Evolutionary conservation across 2,797 vertebrate genomes (phyloP), one percentile per base, ranked within the genome.

Genomic region (Sylvia borin): DNA sequence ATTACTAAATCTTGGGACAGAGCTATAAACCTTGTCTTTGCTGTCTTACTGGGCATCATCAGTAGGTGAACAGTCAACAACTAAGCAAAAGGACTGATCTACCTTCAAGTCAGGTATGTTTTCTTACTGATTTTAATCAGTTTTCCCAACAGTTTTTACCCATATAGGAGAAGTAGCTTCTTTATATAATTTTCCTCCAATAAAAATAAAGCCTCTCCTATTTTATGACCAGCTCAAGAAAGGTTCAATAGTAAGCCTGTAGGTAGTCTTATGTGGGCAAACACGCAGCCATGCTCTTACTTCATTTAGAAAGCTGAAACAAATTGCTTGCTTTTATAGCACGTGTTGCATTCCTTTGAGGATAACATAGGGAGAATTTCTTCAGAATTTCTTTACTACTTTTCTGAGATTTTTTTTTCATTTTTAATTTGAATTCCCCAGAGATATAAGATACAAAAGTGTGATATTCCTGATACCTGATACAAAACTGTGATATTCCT

Each of bases 31-130:
- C 74, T 88, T 89, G 61, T 82, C 90, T 92, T 93, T 93, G 48
- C 87, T 93, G 60, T 96, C 90, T 96, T 85, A 38, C 29, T 79
- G 79, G 88, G 90, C 77, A 88, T 84, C 88, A 90, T 85, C 88
- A 87, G 78, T 85, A 95, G 93, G 50, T 71, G 92, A 96, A 90
- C 29, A 97, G 93, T 91, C 90, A 96, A 96, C 88, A 97, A 88
- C 67, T 83, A 92, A 82, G 92, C 14, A 87, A 95, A 96, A 92
- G 48, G 62, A 88, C 80, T 90, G 73, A 92, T 95, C 90, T 97
- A 94, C 70, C 51, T 95, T 94, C 92, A 87, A 92, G 88, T 60
- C 60, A 64, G 70, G 81, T 70, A 87, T 26, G 38, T 53, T 93
- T 86, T 61, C 84, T 67, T 67, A 66, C 40, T 61, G 51, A 91